These are phyloP conservation scores for Illadopsis cleaveri DNA, from an alignment of 2,113 vertebrate genomes.

Conservation along the genomic window DNA sequence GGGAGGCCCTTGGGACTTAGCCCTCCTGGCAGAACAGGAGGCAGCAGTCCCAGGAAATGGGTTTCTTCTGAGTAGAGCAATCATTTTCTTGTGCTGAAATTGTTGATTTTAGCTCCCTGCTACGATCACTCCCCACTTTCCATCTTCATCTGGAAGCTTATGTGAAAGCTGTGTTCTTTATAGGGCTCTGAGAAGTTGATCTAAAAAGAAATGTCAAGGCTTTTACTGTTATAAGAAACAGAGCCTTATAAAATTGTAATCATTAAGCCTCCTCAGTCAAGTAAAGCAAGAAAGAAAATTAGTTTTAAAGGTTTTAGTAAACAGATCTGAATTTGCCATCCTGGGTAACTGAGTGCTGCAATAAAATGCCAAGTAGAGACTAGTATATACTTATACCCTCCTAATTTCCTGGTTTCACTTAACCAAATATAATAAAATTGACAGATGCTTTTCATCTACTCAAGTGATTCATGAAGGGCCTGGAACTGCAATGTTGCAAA, in stretches of 20 bases:
- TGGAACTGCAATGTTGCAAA: neutral
- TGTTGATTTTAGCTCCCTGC: neutral
- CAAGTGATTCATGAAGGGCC: neutral
- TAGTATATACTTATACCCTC: neutral
- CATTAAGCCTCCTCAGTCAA: neutral
- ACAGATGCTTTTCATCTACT: constrained; percentile 56
- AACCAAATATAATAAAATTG: constrained; percentile 19
- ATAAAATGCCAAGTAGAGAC: neutral
- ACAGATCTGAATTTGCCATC: neutral
- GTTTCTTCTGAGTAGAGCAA: neutral
- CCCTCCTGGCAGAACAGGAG: neutral
- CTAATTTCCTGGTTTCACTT: neutral
- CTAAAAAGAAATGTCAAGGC: neutral
- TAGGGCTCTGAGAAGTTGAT: neutral
- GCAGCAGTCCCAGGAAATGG: neutral
- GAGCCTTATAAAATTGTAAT: neutral
- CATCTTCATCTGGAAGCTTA: neutral
- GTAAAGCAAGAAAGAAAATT: neutral
- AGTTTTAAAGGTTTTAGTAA: neutral
- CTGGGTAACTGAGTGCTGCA: neutral
- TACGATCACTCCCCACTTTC: neutral
- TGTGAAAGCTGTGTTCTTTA: neutral
- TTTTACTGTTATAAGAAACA: neutral
- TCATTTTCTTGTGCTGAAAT: neutral
- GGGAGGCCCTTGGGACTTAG: neutral